These are phyloP conservation scores for Xyrauchen texanus DNA, from an alignment of 2,113 vertebrate genomes.

Conservation along the genomic window DNA sequence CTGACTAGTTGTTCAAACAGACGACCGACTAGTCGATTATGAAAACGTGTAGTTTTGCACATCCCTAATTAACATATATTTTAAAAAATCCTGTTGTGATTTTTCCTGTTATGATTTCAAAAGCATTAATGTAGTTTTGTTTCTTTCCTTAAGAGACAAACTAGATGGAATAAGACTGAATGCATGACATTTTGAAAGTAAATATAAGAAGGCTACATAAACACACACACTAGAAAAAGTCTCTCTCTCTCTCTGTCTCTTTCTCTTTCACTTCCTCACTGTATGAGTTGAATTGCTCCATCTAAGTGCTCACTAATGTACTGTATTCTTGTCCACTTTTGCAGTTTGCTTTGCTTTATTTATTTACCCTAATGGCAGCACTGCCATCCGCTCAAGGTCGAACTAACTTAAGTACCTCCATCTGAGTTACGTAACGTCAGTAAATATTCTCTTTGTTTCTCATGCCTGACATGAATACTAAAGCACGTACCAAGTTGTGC, in stretches of 20 bases:
- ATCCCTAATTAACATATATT: too few relatives aligned
- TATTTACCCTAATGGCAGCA: conserved; percentile 19
- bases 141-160: too few relatives aligned
- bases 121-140: too few relatives aligned
- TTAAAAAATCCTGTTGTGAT: too few relatives aligned
- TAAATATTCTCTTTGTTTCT: conserved; percentile 55
- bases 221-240: too few relatives aligned
- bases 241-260: neutral
- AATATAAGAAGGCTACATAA: too few relatives aligned
- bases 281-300: conserved; percentile 7
- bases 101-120: too few relatives aligned
- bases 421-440: conserved; percentile 45
- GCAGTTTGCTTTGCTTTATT: conserved; percentile 23
- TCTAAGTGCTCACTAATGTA: neutral
- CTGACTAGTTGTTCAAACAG: too few relatives aligned
- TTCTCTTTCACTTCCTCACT: neutral
- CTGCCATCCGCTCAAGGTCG: conserved; percentile 49
- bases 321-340: conserved; percentile 15
- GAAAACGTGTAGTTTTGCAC: too few relatives aligned
- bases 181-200: too few relatives aligned
- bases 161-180: too few relatives aligned
- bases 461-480: conserved; percentile 50
- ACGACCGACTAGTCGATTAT: too few relatives aligned
- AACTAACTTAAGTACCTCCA: conserved; percentile 33
- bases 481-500: conserved; percentile 16